These are phyloP conservation scores for Elmis aenea DNA, from an alignment of 2,888 invertebrate genomes.

Conservation along the genomic window DNA sequence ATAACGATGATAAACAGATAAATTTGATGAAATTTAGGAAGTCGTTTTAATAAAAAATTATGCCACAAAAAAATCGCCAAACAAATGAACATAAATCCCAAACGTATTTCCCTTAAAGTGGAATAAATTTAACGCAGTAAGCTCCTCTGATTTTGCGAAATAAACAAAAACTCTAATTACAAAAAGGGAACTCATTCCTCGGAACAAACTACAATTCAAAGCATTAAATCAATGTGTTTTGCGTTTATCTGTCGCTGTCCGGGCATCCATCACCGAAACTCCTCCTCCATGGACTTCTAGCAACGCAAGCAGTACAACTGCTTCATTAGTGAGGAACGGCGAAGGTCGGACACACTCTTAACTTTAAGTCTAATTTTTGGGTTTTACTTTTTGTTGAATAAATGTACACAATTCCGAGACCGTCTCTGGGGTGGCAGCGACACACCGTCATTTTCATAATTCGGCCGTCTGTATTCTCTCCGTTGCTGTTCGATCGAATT, in stretches of 20 bases:
- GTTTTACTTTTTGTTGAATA: slow-evolving; percentile 20
- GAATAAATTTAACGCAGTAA: slow-evolving; percentile 20
- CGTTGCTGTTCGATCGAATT: slow-evolving; percentile 52
- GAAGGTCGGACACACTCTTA: slow-evolving; percentile 9
- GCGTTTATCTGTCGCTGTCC: slow-evolving; percentile 49
- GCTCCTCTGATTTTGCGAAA: slow-evolving; percentile 20
- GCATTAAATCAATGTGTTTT: slow-evolving; percentile 49
- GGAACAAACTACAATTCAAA: slow-evolving; percentile 44
- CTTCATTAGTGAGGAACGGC: slow-evolving; percentile 19
- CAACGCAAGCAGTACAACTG: slow-evolving; percentile 17
- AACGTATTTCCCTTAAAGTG: slow-evolving; percentile 16
- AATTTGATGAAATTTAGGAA: no score
- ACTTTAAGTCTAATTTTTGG: slow-evolving; percentile 18
- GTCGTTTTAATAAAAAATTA: no score
- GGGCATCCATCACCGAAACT: slow-evolving; percentile 45
- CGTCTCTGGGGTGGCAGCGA: slow-evolving; percentile 20
- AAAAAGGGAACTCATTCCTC: slow-evolving; percentile 45
- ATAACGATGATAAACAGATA: no score
- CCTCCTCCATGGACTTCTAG: slow-evolving; percentile 35
- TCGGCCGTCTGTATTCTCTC: slow-evolving; percentile 56
- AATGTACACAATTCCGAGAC: slow-evolving; percentile 18
- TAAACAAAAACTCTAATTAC: slow-evolving; percentile 40
- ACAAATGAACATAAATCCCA: no score
- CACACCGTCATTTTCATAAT: slow-evolving; percentile 56
- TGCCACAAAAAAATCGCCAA: no score